Evolutionary conservation across 2,888 invertebrate species (phyloP).

Genomic region (Scaeva pyrastri): DNA sequence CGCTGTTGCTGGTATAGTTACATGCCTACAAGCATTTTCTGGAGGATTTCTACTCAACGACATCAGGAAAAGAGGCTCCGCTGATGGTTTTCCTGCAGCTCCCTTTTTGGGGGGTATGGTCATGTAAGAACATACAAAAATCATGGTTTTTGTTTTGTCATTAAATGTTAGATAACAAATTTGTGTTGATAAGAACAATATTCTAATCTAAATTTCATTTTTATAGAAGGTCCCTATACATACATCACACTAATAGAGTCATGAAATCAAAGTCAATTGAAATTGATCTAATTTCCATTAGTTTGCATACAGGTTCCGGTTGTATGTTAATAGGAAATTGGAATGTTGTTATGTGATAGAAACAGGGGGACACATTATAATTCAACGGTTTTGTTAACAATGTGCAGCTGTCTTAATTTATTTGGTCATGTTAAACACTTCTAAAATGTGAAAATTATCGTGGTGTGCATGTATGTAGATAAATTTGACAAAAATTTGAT

Average conservation of each 20-base stretch:
- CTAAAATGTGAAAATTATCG: too few relatives aligned
- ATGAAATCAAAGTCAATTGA: conserved; percentile 19
- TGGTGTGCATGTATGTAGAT: too few relatives aligned
- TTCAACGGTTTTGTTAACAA: background rate
- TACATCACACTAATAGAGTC: background rate
- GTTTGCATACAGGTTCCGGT: conserved; percentile 1
- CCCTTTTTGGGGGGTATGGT: conserved; percentile 91
- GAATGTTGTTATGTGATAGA: too few relatives aligned
- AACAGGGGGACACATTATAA: background rate
- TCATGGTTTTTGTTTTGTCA: background rate
- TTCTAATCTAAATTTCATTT: conserved; percentile 12
- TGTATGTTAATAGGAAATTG: background rate
- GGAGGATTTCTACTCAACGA: conserved; percentile 90
- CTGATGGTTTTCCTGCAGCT: conserved; percentile 87
- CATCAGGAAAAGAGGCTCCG: conserved; percentile 88
- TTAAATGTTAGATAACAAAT: conserved; percentile 20
- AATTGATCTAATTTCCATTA: background rate
- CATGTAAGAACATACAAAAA: conserved; percentile 86
- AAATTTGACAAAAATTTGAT: too few relatives aligned
- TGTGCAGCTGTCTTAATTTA: background rate
- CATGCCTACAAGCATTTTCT: conserved; percentile 92
- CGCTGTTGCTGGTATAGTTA: conserved; percentile 89
- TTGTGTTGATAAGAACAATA: conserved; percentile 23
- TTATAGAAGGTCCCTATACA: background rate
- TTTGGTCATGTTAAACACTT: too few relatives aligned